Evolutionary conservation across 2,888 invertebrate species (phyloP).

Genomic region (Patella caerulea): DNA sequence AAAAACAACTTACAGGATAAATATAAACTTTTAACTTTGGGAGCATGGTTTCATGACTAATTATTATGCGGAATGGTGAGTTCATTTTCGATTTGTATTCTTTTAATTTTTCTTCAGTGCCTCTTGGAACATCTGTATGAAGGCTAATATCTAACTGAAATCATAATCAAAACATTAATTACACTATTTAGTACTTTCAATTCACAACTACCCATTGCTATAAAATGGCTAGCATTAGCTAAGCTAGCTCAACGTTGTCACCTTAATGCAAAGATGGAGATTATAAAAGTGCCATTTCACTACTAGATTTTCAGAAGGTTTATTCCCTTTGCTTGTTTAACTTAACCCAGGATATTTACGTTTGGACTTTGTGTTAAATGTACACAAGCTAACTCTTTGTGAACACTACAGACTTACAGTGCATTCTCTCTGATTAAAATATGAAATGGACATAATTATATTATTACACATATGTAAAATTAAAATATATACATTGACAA

Average conservation of each 20-base stretch:
- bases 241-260: too few species aligned
- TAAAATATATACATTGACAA: not conserved
- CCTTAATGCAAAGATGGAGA: too few species aligned
- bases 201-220: too few species aligned
- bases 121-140: constrained; percentile 33
- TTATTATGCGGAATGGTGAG: constrained; percentile 54
- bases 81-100: constrained; percentile 38
- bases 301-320: not conserved
- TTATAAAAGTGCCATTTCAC: too few species aligned
- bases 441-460: not conserved
- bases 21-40: constrained; percentile 48
- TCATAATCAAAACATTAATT: not conserved
- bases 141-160: constrained; percentile 50
- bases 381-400: not conserved
- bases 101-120: constrained; percentile 41
- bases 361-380: not conserved
- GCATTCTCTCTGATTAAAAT: too few species aligned
- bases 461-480: not conserved
- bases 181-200: too few species aligned
- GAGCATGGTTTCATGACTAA: constrained; percentile 64
- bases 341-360: not conserved
- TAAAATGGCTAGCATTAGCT: too few species aligned
- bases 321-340: not conserved
- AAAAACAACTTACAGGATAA: constrained; percentile 52
- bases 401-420: too few species aligned